phyloP scores from a whole-genome alignment of 2,113 vertebrate species.

The Diadophis punctatus region DNA sequence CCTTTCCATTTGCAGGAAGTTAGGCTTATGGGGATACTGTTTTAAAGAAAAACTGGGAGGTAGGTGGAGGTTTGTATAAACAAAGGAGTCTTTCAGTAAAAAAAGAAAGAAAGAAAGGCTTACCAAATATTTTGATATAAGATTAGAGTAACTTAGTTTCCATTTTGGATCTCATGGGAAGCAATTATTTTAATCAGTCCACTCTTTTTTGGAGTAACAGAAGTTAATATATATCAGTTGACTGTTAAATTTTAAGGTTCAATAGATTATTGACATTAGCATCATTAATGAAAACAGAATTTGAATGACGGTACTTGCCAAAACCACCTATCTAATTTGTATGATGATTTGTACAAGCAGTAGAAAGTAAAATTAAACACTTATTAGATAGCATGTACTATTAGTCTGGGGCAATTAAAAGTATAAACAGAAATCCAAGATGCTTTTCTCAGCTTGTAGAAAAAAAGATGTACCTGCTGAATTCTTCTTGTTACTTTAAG shows the following conservation, averaged over 20 bases:
- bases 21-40: constrained; percentile 9
- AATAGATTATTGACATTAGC: constrained; percentile 21
- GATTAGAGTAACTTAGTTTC: constrained; percentile 36
- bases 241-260: constrained; percentile 33
- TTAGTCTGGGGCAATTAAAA: not conserved
- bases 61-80: constrained; percentile 55
- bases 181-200: constrained; percentile 45
- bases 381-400: not conserved
- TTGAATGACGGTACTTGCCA: not conserved
- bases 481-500: not conserved
- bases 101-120: constrained; percentile 41
- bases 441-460: not conserved
- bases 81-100: constrained; percentile 26
- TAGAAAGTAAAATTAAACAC: not conserved
- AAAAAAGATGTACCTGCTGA: not conserved
- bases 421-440: not conserved
- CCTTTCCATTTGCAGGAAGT: constrained; percentile 14
- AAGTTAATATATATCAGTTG: constrained; percentile 26
- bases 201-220: constrained; percentile 46
- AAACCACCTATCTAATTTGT: not conserved
- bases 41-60: constrained; percentile 26
- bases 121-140: constrained; percentile 2
- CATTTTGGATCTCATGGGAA: constrained; percentile 7
- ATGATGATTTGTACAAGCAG: not conserved
- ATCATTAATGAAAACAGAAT: not conserved